phyloP scores from a whole-genome alignment of 2,797 vertebrate genomes.

The Peromyscus aztecus region DNA sequence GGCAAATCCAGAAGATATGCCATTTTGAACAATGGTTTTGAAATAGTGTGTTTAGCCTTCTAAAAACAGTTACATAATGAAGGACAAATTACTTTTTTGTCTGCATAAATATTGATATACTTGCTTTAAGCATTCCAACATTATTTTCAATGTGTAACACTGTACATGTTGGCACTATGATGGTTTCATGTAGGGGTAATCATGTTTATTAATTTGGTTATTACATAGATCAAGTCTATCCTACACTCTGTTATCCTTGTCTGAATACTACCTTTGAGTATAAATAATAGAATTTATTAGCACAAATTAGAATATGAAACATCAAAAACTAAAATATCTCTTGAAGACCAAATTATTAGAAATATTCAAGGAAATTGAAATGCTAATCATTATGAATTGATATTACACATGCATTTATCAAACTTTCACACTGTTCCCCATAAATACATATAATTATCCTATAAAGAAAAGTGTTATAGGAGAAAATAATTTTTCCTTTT shows the following conservation, averaged over 20 bases:
- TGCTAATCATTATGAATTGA: not conserved
- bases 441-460: not conserved
- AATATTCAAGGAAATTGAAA: not conserved
- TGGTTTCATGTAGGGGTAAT: not conserved
- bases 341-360: constrained; percentile 2
- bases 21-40: not conserved
- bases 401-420: not conserved
- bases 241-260: not conserved
- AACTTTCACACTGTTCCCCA: not conserved
- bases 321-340: constrained; percentile 18
- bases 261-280: constrained; percentile 15
- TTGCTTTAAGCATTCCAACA: constrained; percentile 5
- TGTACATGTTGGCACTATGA: not conserved
- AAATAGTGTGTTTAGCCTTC: not conserved
- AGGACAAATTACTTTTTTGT: not conserved
- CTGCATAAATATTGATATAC: not conserved
- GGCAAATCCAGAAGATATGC: not conserved
- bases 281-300: not conserved
- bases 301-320: constrained; percentile 17
- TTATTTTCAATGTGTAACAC: not conserved
- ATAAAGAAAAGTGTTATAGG: not conserved
- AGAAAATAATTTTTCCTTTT: not conserved
- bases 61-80: not conserved
- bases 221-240: not conserved
- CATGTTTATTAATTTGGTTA: not conserved